These are phyloP conservation scores for Metalampra italica DNA, from an alignment of 2,888 invertebrate genomes.

Conservation along the genomic window DNA sequence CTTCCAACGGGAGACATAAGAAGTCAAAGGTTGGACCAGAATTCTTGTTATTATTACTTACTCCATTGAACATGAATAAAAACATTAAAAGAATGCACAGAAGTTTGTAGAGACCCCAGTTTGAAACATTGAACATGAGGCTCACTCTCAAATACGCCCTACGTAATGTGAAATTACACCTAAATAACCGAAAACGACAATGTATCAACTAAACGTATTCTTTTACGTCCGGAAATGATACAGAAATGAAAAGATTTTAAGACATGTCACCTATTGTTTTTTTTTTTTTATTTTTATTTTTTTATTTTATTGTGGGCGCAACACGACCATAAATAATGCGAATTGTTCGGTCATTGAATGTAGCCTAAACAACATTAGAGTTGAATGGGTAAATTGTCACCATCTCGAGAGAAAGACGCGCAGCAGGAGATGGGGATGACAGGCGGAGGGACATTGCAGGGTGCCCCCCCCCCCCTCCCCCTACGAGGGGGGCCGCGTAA, in stretches of 20 bases:
- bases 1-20: too few relatives aligned
- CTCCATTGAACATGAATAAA: too few relatives aligned
- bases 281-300: too few relatives aligned
- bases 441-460: conserved; percentile 37
- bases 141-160: too few relatives aligned
- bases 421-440: conserved; percentile 41
- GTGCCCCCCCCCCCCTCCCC: too few relatives aligned
- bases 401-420: conserved; percentile 56
- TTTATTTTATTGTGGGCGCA: conserved; percentile 61
- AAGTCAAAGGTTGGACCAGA: too few relatives aligned
- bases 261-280: conserved; percentile 47
- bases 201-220: conserved; percentile 5
- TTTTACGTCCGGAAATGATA: conserved; percentile 63
- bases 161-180: too few relatives aligned
- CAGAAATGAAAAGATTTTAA: conserved; percentile 57
- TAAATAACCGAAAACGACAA: too few relatives aligned
- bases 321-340: conserved; percentile 65
- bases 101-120: too few relatives aligned
- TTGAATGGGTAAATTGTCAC: conserved; percentile 72
- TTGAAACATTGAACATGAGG: too few relatives aligned
- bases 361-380: conserved; percentile 72
- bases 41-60: too few relatives aligned
- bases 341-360: conserved; percentile 63
- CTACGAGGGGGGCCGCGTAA: conserved; percentile 36
- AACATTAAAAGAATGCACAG: too few relatives aligned